Conservation (phyloP, 2,113 vertebrate genomes). For the Apodemus speciosus region DNA sequence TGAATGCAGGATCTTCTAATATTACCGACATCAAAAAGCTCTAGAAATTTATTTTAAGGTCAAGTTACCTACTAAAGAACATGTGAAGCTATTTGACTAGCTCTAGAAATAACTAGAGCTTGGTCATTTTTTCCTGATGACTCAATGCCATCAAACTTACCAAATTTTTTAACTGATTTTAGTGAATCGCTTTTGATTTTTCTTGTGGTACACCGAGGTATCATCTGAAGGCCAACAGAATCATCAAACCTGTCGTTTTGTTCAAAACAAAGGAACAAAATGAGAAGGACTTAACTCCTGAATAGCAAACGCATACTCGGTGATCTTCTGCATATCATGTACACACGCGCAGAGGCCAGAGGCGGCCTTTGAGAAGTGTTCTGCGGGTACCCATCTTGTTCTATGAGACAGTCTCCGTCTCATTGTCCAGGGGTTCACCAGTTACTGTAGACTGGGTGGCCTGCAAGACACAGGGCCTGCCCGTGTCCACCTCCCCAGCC, state of each 20-base stretch:
- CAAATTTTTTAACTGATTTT: conserved; percentile 90
- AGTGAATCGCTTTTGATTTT: conserved; percentile 90
- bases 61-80: conserved; percentile 21
- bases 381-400: not conserved
- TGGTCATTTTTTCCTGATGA: conserved; percentile 10
- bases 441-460: not conserved
- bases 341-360: not conserved
- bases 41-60: conserved; percentile 13
- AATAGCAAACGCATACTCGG: not conserved
- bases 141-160: conserved; percentile 85
- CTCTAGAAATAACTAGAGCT: not conserved
- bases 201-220: conserved; percentile 81
- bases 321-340: not conserved
- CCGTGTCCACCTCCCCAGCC: not conserved
- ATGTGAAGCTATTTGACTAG: not conserved
- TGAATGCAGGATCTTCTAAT: not conserved
- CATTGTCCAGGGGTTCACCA: not conserved
- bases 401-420: not conserved
- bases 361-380: not conserved
- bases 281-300: conserved; percentile 29
- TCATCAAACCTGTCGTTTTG: conserved; percentile 89
- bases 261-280: conserved; percentile 68
- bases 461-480: not conserved
- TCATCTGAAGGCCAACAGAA: conserved; percentile 92
- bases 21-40: conserved; percentile 32